Evolutionary conservation across 2,888 invertebrate genomes (phyloP).

Genomic region (Ennomos fuscantarius): DNA sequence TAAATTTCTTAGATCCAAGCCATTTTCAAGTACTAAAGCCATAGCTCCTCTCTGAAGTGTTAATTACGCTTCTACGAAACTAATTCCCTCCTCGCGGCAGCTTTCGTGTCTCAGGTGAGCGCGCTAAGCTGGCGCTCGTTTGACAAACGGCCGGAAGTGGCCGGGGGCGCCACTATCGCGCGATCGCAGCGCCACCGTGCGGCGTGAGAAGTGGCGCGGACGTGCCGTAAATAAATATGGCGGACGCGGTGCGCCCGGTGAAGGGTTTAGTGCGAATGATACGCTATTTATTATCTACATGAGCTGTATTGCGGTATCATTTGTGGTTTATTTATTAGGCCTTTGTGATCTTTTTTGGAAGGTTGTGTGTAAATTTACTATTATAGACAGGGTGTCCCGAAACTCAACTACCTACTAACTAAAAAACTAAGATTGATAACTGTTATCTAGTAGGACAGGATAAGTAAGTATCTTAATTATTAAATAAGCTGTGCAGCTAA

Average conservation of each 20-base stretch:
- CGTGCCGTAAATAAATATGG: conserved; percentile 78
- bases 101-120: conserved; percentile 61
- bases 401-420: too few species aligned
- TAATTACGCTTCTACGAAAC: conserved; percentile 30
- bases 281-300: conserved; percentile 49
- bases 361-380: not conserved
- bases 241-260: conserved; percentile 54
- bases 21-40: conserved; percentile 20
- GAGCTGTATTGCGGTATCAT: conserved; percentile 14
- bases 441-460: too few species aligned
- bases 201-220: conserved; percentile 63
- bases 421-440: too few species aligned
- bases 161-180: conserved; percentile 66
- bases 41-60: conserved; percentile 27
- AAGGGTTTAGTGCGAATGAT: conserved; percentile 58
- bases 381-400: too few species aligned
- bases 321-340: conserved; percentile 21
- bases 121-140: conserved; percentile 55
- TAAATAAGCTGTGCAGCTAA: too few species aligned
- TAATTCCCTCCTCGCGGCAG: conserved; percentile 33
- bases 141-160: conserved; percentile 76
- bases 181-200: conserved; percentile 52
- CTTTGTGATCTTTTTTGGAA: conserved; percentile 9
- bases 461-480: too few species aligned
- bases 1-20: conserved; percentile 17